A percentile compares a stretch with the other conserved stretches of the same genome.
phyloP scores from a whole-genome alignment of 2,113 vertebrate species.

The Stegostoma tigrinum region DNA sequence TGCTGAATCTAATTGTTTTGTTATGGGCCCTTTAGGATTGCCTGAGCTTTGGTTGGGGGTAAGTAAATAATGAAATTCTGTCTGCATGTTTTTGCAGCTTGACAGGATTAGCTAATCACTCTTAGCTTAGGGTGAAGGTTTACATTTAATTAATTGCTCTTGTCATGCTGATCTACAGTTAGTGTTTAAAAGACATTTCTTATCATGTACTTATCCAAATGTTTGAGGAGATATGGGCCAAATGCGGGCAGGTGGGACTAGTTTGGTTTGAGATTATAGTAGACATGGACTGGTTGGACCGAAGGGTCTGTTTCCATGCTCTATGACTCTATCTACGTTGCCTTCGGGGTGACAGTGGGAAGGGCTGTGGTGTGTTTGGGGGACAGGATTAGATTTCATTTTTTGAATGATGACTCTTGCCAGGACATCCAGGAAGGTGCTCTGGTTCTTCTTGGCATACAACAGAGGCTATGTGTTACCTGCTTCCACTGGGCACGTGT shows the following conservation, averaged over 20 bases:
- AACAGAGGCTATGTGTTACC: neutral
- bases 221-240: no score
- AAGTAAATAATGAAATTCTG: conserved; percentile 9
- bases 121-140: neutral
- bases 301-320: no score
- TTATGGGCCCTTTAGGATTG: neutral
- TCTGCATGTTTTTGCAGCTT: neutral
- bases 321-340: no score
- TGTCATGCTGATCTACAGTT: neutral
- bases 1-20: neutral
- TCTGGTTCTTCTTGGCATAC: neutral
- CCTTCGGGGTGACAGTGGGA: neutral
- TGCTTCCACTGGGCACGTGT: neutral
- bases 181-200: no score
- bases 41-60: neutral
- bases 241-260: no score
- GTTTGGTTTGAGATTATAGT: no score
- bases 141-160: neutral
- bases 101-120: neutral
- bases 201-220: no score
- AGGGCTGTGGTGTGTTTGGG: neutral
- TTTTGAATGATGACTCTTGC: neutral
- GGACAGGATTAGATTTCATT: neutral
- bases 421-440: neutral
- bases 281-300: no score